Base-by-base conservation (phyloP, 2,113 vertebrate genomes). In the Melanotaenia duboulayi region DNA sequence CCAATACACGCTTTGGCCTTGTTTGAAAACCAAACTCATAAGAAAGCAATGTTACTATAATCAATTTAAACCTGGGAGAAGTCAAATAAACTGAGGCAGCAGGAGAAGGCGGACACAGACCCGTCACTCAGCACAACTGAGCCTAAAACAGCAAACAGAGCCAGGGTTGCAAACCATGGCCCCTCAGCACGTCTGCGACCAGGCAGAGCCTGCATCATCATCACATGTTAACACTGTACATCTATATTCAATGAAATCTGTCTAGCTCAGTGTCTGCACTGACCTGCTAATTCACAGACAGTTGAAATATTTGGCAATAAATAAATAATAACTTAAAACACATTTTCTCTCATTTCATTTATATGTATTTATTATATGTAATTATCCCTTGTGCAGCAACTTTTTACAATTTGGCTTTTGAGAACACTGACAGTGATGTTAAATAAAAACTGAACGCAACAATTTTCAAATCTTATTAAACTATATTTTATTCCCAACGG, bases 101-200 rank as follows among this genome's bases (percentile, higher is more conserved):
- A 50, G 22, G 57, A 80, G 74, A 72, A 44, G 59, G 67, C n/a
- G 22, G 65, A 81, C 54, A 39, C 64, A 35, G 64, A 69, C 54
- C 71, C 23, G 16, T 62, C 59, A 66, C 74, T 89, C 76, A 28
- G 80, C 71, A 78, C 80, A 84, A 60, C 54, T 24, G 12, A 67
- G 74, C 75, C 72, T 88, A 78, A 80, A 88, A 86, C 70, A 91
- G 78, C 90, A 92, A 91, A 92, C 84, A 83, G 63, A 76, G 73
- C 25, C 12, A 37, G 20, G 39, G 63, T 39, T 19, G 1, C 6
- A 2, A 42, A 71, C 52, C 46, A 25, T 40, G 62, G 72, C 67
- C 56, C 51, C 67, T 71, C 51, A 46, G 39, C 16, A 7, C 25
- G 66, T 65, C 69, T 62, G 48, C 68, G 80, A 82, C 19, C 20